These are phyloP conservation scores for Cynaeus angustus DNA, from an alignment of 2,888 invertebrate genomes.

Conservation along the genomic window DNA sequence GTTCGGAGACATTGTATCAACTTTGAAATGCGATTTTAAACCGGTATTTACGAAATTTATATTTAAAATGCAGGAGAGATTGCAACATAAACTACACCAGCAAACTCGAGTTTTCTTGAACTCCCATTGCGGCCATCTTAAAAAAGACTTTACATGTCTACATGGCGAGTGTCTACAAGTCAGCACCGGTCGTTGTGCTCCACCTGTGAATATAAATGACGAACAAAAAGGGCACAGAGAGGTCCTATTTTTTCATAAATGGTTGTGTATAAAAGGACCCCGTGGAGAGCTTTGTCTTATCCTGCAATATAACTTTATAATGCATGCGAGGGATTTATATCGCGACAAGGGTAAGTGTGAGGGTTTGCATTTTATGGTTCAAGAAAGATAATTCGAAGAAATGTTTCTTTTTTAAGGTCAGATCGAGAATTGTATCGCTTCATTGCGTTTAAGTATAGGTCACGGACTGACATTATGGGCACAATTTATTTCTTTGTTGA, in stretches of 20 bases:
- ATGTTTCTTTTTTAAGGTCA: constrained; percentile 25
- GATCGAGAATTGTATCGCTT: constrained; percentile 10
- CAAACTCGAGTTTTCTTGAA: constrained; percentile 25
- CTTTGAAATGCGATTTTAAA: constrained; percentile 7
- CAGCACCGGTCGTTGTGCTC: constrained; percentile 21
- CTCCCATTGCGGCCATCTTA: constrained; percentile 29
- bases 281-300: constrained; percentile 19
- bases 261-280: constrained; percentile 14
- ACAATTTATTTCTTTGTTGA: constrained; percentile 28
- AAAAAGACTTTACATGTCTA: constrained; percentile 39
- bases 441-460: constrained; percentile 27
- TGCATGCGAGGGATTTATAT: constrained; percentile 27
- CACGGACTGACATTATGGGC: constrained; percentile 31
- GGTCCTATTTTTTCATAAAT: constrained; percentile 35
- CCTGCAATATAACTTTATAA: constrained; percentile 29
- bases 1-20: constrained; percentile 9
- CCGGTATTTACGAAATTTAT: constrained; percentile 8
- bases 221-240: constrained; percentile 19
- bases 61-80: constrained; percentile 26
- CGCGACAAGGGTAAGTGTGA: constrained; percentile 4
- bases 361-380: constrained; percentile 19
- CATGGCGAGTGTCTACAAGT: constrained; percentile 36
- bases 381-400: constrained; percentile 18
- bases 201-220: constrained; percentile 42
- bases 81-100: constrained; percentile 32